Conservation (phyloP, 2,797 vertebrate species). For the Triplophysa yarkandensis region DNA sequence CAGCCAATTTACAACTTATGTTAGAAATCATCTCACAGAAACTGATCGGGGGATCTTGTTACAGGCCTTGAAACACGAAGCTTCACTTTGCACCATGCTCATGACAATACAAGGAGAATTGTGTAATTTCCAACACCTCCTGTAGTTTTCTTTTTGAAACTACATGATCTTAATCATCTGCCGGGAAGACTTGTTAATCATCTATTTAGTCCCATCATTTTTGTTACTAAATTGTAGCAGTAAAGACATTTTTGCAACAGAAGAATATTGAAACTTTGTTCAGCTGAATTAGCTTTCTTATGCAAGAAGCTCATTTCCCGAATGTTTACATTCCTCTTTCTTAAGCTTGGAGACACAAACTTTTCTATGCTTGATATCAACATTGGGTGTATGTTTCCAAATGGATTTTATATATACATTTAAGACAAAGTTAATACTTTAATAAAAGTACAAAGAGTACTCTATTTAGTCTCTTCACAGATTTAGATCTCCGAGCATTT, state of each 20-base stretch:
- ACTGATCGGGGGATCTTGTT: not conserved
- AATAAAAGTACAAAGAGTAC: no score
- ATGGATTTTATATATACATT: no score
- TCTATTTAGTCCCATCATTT: not conserved
- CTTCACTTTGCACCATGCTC: not conserved
- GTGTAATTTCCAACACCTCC: not conserved
- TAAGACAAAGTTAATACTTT: no score
- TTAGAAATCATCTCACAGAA: no score
- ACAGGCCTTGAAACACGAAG: not conserved
- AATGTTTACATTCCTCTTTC: slow-evolving; percentile 31
- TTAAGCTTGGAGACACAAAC: not conserved
- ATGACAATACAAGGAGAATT: not conserved
- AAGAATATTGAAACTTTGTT: not conserved
- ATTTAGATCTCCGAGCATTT: no score
- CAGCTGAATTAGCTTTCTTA: not conserved
- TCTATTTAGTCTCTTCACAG: no score
- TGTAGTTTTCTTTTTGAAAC: not conserved
- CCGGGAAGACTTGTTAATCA: not conserved
- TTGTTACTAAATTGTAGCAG: not conserved
- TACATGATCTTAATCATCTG: not conserved
- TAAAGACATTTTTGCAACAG: not conserved
- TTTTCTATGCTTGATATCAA: no score
- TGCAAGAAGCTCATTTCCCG: slow-evolving; percentile 21
- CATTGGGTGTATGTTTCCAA: no score
- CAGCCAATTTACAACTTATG: no score